These are phyloP conservation scores for Aythya baeri DNA, from an alignment of 2,113 vertebrate species.

Conservation along the genomic window DNA sequence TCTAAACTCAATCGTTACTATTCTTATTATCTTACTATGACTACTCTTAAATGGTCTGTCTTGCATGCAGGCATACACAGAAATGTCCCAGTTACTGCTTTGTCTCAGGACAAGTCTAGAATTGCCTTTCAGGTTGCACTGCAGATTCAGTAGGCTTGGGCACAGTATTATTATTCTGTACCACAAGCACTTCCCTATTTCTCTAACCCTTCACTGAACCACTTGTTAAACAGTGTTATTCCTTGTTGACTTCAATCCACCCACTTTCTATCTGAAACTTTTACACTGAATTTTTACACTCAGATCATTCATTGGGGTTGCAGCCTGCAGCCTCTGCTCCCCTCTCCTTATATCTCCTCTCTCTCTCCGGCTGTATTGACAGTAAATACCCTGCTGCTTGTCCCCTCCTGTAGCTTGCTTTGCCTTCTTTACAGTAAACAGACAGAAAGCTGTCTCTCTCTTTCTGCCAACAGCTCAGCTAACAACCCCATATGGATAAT, in stretches of 20 bases:
- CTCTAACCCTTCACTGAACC: background rate
- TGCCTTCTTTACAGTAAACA: conserved; percentile 77
- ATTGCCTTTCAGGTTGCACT: background rate
- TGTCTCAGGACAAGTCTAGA: background rate
- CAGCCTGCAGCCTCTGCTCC: conserved; percentile 11
- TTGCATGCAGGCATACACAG: background rate
- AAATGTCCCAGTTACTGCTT: background rate
- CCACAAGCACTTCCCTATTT: background rate
- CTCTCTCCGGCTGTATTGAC: conserved; percentile 67
- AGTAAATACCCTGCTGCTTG: conserved; percentile 69
- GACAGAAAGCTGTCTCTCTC: conserved; percentile 20
- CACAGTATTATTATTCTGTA: conserved; percentile 13
- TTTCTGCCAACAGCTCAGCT: conserved; percentile 55
- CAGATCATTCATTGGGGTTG: background rate
- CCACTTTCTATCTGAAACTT: background rate
- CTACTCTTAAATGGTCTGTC: background rate
- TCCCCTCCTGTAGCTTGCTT: conserved; percentile 56
- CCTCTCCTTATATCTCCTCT: conserved; percentile 34
- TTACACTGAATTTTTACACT: background rate
- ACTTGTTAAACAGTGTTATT: background rate
- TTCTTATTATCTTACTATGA: background rate
- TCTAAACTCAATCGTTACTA: background rate
- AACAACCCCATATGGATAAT: conserved; percentile 20
- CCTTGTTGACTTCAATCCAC: background rate
- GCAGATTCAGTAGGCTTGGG: background rate